These are phyloP conservation scores for Mellilla xanthometata DNA, from an alignment of 2,888 invertebrate species.

Conservation along the genomic window DNA sequence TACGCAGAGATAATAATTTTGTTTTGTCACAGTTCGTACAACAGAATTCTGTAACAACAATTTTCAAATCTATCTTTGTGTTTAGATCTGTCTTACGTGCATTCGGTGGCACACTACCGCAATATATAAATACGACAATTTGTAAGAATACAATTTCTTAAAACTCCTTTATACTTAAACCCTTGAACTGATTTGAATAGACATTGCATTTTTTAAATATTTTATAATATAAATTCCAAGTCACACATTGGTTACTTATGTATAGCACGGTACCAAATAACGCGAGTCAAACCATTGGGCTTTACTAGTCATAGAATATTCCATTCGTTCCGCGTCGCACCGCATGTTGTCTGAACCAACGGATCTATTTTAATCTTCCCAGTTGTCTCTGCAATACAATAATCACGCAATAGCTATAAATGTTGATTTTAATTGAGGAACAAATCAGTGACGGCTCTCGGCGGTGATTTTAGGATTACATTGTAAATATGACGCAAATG, in stretches of 20 bases:
- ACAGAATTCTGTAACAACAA: not conserved
- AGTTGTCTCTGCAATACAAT: slow-evolving; percentile 21
- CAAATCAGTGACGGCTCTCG: slow-evolving; percentile 9
- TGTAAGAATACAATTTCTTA: too few species aligned
- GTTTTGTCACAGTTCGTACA: slow-evolving; percentile 3
- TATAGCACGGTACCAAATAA: too few species aligned
- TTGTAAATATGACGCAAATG: slow-evolving; percentile 13
- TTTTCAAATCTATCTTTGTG: slow-evolving; percentile 11
- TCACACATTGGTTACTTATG: too few species aligned
- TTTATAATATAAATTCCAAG: too few species aligned
- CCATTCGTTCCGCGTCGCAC: slow-evolving; percentile 29
- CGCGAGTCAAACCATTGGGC: too few species aligned
- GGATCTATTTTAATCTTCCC: slow-evolving; percentile 24
- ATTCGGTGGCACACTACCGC: slow-evolving; percentile 22
- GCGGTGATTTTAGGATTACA: slow-evolving; percentile 11
- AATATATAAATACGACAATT: too few species aligned
- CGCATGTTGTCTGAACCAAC: slow-evolving; percentile 23
- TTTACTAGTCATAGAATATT: slow-evolving; percentile 45
- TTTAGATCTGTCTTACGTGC: slow-evolving; percentile 7
- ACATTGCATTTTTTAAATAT: too few species aligned
- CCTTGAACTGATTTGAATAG: too few species aligned
- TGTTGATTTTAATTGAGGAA: slow-evolving; percentile 18
- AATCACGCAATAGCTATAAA: slow-evolving; percentile 19
- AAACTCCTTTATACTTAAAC: too few species aligned
- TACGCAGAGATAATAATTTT: not conserved